These are phyloP conservation scores for Manis crassicaudata DNA, from an alignment of 2,797 vertebrate species.

Conservation along the genomic window DNA sequence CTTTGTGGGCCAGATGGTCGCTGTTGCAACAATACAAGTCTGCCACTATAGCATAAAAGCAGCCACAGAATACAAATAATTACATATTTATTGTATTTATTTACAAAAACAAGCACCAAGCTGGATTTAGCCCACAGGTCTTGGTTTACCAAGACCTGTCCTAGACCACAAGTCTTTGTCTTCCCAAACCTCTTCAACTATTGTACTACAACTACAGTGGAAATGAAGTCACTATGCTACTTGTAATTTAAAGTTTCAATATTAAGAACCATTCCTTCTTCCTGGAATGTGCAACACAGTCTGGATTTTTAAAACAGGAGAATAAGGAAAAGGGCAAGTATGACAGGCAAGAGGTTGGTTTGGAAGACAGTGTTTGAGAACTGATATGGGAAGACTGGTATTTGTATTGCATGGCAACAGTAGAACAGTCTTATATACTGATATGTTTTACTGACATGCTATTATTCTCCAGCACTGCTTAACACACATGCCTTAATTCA, in stretches of 20 bases:
- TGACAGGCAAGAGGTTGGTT: background rate
- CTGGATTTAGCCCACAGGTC: background rate
- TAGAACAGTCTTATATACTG: background rate
- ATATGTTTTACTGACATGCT: background rate
- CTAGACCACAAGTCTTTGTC: background rate
- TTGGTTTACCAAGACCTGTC: background rate
- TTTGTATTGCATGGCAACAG: background rate
- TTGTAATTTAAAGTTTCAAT: constrained; percentile 25
- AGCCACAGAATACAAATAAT: background rate
- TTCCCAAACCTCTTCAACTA: constrained; percentile 35
- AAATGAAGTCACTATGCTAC: constrained; percentile 31
- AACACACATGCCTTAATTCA: background rate
- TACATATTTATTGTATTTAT: background rate
- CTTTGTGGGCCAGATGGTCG: background rate
- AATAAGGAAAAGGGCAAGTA: background rate
- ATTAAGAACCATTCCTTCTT: constrained; percentile 3
- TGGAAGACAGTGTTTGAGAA: background rate
- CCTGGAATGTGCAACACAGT: background rate
- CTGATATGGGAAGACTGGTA: background rate
- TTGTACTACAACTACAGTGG: background rate
- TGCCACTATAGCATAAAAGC: background rate
- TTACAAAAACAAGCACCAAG: constrained; percentile 18
- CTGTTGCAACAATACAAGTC: background rate
- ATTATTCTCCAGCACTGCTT: background rate
- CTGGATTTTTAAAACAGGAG: background rate